phyloP scores from a whole-genome alignment of 2,888 invertebrate genomes.

The Tiliacea citrago region DNA sequence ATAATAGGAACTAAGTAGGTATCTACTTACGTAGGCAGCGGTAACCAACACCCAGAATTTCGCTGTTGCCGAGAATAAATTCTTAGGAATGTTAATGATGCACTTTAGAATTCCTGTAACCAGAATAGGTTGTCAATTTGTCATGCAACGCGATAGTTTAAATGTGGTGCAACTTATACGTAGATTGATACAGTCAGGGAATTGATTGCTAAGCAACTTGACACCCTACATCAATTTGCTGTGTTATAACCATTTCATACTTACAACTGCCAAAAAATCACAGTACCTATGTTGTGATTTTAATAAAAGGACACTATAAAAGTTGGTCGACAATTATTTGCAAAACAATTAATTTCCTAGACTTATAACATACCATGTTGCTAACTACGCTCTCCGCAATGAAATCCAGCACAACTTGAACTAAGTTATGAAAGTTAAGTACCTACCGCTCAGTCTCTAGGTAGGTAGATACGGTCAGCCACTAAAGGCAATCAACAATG shows the following conservation, averaged over 20 bases:
- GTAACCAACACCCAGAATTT: background rate
- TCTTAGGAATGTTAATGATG: background rate
- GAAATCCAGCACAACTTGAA: background rate
- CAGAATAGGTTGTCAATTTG: conserved; percentile 1
- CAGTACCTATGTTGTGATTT: background rate
- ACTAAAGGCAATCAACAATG: too few relatives aligned
- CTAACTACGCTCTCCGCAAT: background rate
- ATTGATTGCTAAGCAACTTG: background rate
- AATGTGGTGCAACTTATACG: background rate
- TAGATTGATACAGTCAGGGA: background rate
- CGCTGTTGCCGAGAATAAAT: background rate
- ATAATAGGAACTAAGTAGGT: conserved; percentile 1
- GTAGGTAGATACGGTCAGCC: too few relatives aligned
- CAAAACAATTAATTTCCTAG: background rate
- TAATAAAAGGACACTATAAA: background rate
- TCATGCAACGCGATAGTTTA: background rate
- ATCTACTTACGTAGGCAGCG: background rate
- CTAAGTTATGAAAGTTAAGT: too few relatives aligned
- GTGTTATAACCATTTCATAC: background rate
- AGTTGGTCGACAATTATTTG: background rate
- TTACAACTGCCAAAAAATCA: background rate
- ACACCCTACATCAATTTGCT: background rate
- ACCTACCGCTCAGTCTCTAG: too few relatives aligned
- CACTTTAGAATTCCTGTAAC: background rate
- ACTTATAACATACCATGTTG: too few relatives aligned